These are phyloP conservation scores for Argynnis bischoffii DNA, from an alignment of 2,888 invertebrate genomes.

Conservation along the genomic window DNA sequence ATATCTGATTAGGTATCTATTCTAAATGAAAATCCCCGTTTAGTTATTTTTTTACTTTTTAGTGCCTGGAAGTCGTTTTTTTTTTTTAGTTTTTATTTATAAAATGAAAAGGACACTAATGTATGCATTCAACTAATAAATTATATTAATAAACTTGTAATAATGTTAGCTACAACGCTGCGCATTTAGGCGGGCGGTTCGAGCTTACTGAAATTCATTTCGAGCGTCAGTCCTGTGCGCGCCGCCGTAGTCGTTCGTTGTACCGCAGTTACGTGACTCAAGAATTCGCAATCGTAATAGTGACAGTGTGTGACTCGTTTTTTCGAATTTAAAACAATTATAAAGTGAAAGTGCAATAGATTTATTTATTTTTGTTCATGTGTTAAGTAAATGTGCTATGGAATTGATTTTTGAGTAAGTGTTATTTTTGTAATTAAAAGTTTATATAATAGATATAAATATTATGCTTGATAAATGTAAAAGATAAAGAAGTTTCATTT, in stretches of 20 bases:
- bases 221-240: constrained; percentile 34
- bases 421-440: background rate
- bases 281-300: constrained; percentile 22
- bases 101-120: too few species aligned
- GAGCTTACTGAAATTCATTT: constrained; percentile 35
- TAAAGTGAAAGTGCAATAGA: background rate
- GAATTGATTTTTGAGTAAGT: constrained; percentile 20
- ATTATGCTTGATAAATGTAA: too few species aligned
- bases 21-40: too few species aligned
- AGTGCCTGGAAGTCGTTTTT: too few species aligned
- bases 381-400: constrained; percentile 6
- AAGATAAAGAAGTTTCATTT: background rate
- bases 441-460: too few species aligned
- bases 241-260: constrained; percentile 22
- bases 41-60: too few species aligned
- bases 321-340: too few species aligned
- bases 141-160: constrained; percentile 25
- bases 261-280: background rate
- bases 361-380: background rate
- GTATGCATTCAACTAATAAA: background rate
- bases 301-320: constrained; percentile 7
- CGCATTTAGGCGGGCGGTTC: constrained; percentile 34
- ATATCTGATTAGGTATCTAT: too few species aligned
- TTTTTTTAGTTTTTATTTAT: too few species aligned
- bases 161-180: constrained; percentile 21